Conservation (phyloP, 2,888 invertebrate genomes). For the Rhagonycha fulva region DNA sequence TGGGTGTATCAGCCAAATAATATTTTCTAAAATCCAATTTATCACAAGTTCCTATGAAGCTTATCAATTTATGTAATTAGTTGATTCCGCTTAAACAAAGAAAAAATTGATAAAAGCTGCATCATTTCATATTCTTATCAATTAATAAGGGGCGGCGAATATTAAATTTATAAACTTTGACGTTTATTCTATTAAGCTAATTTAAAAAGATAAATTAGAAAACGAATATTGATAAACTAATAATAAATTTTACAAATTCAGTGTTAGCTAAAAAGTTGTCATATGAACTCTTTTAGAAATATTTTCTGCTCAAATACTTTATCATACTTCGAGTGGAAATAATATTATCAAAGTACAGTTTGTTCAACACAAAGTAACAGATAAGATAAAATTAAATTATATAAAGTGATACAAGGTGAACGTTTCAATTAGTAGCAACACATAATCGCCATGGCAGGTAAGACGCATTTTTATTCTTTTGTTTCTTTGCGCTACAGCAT, state of each 20-base stretch:
- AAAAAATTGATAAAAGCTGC: background rate
- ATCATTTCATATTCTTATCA: background rate
- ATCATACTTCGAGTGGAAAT: background rate
- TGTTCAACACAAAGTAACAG: background rate
- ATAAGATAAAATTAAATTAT: background rate
- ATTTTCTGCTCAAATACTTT: background rate
- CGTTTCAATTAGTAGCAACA: background rate
- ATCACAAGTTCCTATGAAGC: background rate
- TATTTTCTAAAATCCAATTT: background rate
- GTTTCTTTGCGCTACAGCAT: constrained; percentile 8
- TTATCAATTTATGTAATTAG: background rate
- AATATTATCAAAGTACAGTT: background rate
- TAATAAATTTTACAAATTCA: background rate
- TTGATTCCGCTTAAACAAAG: background rate
- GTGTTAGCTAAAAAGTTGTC: background rate
- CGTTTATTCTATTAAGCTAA: background rate
- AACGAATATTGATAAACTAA: background rate
- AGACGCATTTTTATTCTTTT: constrained; percentile 6
- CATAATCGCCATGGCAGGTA: constrained; percentile 19
- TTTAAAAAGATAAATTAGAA: background rate
- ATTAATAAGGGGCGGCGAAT: background rate
- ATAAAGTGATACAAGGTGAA: background rate
- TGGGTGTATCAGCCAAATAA: background rate
- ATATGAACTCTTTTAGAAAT: background rate
- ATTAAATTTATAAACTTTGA: background rate